Conservation (phyloP, 2,113 vertebrate genomes). For the Crotalus helleri region DNA sequence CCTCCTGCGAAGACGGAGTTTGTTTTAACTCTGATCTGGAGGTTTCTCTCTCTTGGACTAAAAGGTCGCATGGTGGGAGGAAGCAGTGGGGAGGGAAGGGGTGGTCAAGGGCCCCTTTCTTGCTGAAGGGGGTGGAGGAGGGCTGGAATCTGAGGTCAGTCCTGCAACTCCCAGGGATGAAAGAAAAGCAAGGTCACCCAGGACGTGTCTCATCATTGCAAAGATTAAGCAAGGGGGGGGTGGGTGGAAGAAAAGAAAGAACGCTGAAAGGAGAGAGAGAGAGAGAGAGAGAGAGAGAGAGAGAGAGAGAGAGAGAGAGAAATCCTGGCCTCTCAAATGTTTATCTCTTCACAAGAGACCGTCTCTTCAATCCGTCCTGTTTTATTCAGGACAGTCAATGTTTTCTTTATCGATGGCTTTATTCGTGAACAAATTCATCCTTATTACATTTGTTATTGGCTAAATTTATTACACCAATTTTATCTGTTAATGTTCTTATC, state of each 20-base stretch:
- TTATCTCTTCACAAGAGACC: no score
- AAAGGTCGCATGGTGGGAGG: not conserved
- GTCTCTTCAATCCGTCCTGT: no score
- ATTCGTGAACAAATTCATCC: no score
- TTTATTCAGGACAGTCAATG: no score
- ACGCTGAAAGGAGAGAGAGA: not conserved
- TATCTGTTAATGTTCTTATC: no score
- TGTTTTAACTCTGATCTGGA: not conserved
- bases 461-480: no score
- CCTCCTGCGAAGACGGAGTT: not conserved
- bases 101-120: not conserved
- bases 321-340: not conserved
- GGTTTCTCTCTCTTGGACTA: not conserved
- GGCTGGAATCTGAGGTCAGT: constrained; percentile 7
- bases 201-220: not conserved
- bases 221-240: no score
- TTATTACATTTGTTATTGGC: no score
- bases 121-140: not conserved
- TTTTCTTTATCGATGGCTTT: no score
- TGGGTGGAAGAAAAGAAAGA: no score
- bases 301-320: no score
- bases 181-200: not conserved
- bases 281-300: no score
- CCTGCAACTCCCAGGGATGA: not conserved
- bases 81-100: not conserved